Evolutionary conservation across 2,113 vertebrate genomes (phyloP).

Genomic region (Steatornis caripensis): DNA sequence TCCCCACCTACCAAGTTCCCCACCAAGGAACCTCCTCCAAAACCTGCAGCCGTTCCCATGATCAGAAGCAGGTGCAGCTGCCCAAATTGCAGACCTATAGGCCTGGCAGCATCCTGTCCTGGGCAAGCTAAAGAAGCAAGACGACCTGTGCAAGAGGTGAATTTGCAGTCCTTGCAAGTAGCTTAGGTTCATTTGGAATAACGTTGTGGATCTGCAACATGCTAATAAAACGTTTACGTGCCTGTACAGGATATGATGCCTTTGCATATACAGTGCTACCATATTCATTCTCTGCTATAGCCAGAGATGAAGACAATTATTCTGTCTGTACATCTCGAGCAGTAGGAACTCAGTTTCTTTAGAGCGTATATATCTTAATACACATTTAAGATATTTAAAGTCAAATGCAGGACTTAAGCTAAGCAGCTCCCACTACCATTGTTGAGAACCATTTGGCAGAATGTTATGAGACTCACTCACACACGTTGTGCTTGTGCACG

Average conservation of each 20-base stretch:
- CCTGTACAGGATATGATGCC: background rate
- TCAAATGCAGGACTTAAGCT: background rate
- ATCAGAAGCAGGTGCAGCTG: background rate
- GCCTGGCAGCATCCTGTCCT: background rate
- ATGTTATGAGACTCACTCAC: background rate
- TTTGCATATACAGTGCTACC: background rate
- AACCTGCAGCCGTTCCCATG: background rate
- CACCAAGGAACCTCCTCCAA: background rate
- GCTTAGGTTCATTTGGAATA: background rate
- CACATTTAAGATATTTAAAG: background rate
- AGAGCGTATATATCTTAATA: background rate
- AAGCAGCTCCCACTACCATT: background rate
- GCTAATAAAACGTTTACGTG: background rate
- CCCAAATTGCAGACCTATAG: background rate
- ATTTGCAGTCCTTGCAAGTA: background rate
- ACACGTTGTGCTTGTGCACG: accelerated
- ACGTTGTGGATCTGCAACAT: accelerated
- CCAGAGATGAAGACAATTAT: background rate
- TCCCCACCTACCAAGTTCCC: background rate
- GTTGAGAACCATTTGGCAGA: background rate
- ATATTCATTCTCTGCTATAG: background rate
- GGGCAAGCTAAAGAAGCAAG: background rate
- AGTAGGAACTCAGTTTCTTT: background rate
- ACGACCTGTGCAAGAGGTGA: background rate
- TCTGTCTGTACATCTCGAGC: background rate